Evolutionary conservation across 2,113 vertebrate genomes (phyloP), one percentile per base, ranked within the genome.

Genomic region (Dipodomys stephensi): DNA sequence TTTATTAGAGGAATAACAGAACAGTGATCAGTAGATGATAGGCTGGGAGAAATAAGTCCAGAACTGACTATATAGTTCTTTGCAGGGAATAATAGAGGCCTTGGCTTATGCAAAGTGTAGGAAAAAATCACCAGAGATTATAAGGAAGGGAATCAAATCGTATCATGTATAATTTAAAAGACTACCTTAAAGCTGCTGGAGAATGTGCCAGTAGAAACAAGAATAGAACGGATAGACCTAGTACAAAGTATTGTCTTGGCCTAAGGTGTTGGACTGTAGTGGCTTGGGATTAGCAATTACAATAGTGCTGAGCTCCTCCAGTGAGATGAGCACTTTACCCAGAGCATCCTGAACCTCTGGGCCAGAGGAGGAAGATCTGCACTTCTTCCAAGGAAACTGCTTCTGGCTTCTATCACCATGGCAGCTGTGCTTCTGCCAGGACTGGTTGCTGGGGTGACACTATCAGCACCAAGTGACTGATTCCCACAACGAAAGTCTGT

Each of bases 371-470:
- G 68, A 57, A 82, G 80, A 81, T 67, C 49, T 60, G 67, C 49
- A 4, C 9, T 15, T 28, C 64, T 74, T 93, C 65, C 84, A 82
- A 85, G 49, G 78, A 84, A 93, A 76, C 53, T 73, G 68, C 81
- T 67, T 89, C 72, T 39, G 72, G 53, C 62, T 89, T 83, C 73
- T 44, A 46, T 95, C 77, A 67, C 89, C 92, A 88, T 80, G 82
- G 82, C 76, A 95, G 87, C 91, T 25, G 4, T 25, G 16, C 76
- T 35, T 49, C 81, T 30, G 44, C 80, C 65, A 25, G 49, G 69
- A 83, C 94, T 79, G 76, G 94, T 90, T 7, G 32, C 92, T 86
- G 57, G 67, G 64, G 79, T 83, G 86, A 95, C 80, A 84, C 74
- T 92, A 91, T 68, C 87, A 81, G 78, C 62, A 23, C 71, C 4